Evolutionary conservation across 2,888 invertebrate genomes (phyloP).

Genomic region (Cantharis rustica): DNA sequence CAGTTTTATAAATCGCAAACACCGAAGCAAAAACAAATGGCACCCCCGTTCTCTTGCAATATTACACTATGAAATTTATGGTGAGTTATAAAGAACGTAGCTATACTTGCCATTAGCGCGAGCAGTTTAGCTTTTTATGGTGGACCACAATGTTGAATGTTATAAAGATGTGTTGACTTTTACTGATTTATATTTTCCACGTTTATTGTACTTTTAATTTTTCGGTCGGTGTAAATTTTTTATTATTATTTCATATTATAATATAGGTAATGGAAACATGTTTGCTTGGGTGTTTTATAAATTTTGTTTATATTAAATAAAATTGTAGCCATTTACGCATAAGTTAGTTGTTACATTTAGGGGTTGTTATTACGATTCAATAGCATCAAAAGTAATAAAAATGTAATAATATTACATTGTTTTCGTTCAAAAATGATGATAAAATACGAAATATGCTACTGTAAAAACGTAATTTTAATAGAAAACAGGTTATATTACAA

Average conservation of each 20-base stretch:
- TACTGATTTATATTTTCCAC: slow-evolving; percentile 43
- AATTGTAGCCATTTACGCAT: slow-evolving; percentile 26
- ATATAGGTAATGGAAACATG: neutral
- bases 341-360: slow-evolving; percentile 2
- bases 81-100: slow-evolving; percentile 53
- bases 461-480: slow-evolving; percentile 52
- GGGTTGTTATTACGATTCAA: slow-evolving; percentile 48
- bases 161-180: slow-evolving; percentile 49
- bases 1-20: slow-evolving; percentile 39
- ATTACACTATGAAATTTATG: slow-evolving; percentile 55
- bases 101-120: slow-evolving; percentile 51
- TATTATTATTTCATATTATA: neutral
- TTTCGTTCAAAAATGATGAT: slow-evolving; percentile 50
- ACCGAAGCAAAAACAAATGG: slow-evolving; percentile 53
- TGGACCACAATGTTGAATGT: slow-evolving; percentile 48
- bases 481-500: slow-evolving; percentile 44
- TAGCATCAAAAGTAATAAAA: slow-evolving; percentile 47
- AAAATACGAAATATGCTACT: slow-evolving; percentile 49
- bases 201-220: slow-evolving; percentile 7
- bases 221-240: neutral
- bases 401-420: slow-evolving; percentile 51
- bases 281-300: neutral
- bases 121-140: slow-evolving; percentile 51
- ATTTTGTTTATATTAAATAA: neutral
- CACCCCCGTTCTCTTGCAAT: slow-evolving; percentile 51